These are phyloP conservation scores for Pollimyrus isidori DNA, from an alignment of 2,113 vertebrate genomes.

Conservation along the genomic window DNA sequence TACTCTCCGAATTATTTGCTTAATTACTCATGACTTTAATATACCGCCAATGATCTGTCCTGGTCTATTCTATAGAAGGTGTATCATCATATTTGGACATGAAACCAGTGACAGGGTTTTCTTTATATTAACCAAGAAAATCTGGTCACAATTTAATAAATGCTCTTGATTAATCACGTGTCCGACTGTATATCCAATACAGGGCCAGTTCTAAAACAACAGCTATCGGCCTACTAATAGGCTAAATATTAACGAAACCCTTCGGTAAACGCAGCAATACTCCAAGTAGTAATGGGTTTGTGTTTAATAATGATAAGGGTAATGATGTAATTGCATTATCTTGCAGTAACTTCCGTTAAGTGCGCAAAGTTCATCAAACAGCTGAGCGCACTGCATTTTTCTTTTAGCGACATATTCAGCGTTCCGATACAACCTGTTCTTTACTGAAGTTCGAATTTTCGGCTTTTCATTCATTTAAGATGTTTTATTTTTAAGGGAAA, in stretches of 20 bases:
- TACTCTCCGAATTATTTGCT: not conserved
- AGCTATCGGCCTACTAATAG: not conserved
- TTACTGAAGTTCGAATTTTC: not conserved
- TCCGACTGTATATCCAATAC: not conserved
- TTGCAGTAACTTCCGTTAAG: not conserved
- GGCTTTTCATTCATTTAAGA: not conserved
- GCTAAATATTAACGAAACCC: not conserved
- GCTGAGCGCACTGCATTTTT: not conserved
- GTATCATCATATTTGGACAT: not conserved
- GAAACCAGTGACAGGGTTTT: not conserved
- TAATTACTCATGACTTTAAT: not conserved
- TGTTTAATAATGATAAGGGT: not conserved
- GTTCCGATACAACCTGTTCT: not conserved
- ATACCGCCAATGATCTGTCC: not conserved
- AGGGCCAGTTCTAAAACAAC: not conserved
- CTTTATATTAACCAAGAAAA: not conserved
- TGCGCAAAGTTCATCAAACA: not conserved
- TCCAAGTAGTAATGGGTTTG: not conserved
- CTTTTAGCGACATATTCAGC: not conserved
- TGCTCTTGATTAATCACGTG: not conserved
- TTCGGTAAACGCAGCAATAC: not conserved
- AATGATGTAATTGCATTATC: not conserved
- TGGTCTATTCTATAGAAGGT: not conserved
- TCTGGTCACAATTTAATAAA: not conserved
- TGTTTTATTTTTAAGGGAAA: not conserved